Evolutionary conservation across 2,113 vertebrate genomes (phyloP).

Genomic region (Sorex araneus): DNA sequence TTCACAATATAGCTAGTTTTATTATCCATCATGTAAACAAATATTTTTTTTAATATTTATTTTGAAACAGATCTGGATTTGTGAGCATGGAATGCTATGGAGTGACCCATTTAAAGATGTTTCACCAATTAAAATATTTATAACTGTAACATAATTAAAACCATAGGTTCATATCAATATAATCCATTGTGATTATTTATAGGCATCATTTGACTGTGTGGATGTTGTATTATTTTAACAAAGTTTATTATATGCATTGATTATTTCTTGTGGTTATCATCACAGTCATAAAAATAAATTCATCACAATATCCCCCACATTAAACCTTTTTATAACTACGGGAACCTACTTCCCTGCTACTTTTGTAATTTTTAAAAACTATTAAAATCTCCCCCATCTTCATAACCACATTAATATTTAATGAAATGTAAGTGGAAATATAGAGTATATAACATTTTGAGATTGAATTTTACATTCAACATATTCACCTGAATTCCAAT

Average conservation of each 20-base stretch:
- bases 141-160: not conserved
- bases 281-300: not conserved
- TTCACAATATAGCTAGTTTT: not conserved
- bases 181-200: not conserved
- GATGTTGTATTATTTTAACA: not conserved
- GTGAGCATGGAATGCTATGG: not conserved
- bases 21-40: not conserved
- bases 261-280: not conserved
- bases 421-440: not conserved
- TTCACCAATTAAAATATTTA: not conserved
- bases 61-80: conserved; percentile 34
- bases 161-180: not conserved
- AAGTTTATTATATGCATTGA: not conserved
- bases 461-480: not conserved
- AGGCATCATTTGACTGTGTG: not conserved
- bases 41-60: not conserved
- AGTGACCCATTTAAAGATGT: not conserved
- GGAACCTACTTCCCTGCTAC: fast-evolving
- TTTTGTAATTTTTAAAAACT: not conserved
- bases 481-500: not conserved
- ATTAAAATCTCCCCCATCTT: too few relatives aligned
- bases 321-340: not conserved
- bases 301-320: not conserved
- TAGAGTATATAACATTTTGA: not conserved
- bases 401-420: too few relatives aligned